Conservation (phyloP, 2,797 vertebrate species). For the Anniella stebbinsi region DNA sequence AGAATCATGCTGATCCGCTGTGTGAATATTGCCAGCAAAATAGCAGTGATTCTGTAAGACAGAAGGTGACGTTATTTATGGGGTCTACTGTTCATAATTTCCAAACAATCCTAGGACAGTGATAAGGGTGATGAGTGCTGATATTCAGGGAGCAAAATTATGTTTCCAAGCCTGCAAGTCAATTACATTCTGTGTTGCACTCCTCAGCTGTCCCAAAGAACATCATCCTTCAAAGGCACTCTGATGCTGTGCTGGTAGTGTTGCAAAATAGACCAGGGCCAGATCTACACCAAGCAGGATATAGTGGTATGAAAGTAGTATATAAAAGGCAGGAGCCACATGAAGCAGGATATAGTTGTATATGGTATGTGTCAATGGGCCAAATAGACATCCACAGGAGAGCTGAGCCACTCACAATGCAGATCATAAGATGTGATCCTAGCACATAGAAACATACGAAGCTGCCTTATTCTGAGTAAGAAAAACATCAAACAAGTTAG, state of each 20-base stretch:
- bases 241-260: neutral
- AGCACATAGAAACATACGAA: neutral
- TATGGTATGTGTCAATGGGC: too few species aligned
- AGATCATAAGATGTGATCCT: neutral
- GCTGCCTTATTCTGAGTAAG: neutral
- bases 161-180: constrained; percentile 63
- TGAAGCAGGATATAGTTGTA: too few species aligned
- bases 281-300: too few species aligned
- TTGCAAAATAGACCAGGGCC: neutral
- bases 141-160: constrained; percentile 62
- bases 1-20: constrained; percentile 3
- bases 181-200: constrained; percentile 52
- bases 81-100: constrained; percentile 63
- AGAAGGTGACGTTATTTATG: constrained; percentile 62
- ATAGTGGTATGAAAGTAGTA: too few species aligned
- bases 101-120: constrained; percentile 54
- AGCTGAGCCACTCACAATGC: neutral
- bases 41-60: constrained; percentile 47
- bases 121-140: constrained; percentile 63
- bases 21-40: constrained; percentile 54
- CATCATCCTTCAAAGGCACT: constrained; percentile 10
- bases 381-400: neutral
- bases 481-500: too few species aligned
- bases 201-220: constrained; percentile 59
- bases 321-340: too few species aligned